A percentile compares a stretch with the other conserved stretches of the same genome.
Conservation (phyloP, 2,797 vertebrate species). For the Cichlasoma orientale region DNA sequence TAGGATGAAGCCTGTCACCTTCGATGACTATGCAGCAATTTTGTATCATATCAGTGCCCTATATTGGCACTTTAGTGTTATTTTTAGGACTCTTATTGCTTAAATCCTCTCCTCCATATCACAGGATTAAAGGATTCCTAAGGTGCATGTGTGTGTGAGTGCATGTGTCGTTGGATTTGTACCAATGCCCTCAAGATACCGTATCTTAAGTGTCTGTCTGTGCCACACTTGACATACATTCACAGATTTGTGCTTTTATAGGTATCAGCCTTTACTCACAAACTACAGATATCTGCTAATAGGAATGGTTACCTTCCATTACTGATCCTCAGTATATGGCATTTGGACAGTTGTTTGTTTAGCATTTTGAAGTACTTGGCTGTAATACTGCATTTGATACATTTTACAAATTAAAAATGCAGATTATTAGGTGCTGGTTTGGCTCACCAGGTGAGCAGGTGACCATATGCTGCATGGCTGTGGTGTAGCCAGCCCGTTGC, state of each 20-base stretch:
- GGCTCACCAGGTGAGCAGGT: too few relatives aligned
- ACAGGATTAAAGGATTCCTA: conserved; percentile 67
- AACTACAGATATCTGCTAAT: background rate
- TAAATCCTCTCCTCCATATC: conserved; percentile 66
- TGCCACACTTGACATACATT: conserved; percentile 40
- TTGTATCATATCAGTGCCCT: conserved; percentile 39
- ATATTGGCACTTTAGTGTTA: conserved; percentile 58
- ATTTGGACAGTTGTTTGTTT: background rate
- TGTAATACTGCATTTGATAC: background rate
- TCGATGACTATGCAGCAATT: conserved; percentile 44
- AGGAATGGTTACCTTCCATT: background rate
- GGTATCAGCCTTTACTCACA: conserved; percentile 12
- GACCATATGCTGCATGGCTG: too few relatives aligned
- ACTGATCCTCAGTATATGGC: background rate
- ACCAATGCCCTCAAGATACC: conserved; percentile 42
- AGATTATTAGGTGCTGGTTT: too few relatives aligned
- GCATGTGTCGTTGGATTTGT: conserved; percentile 50
- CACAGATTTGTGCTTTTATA: conserved; percentile 8
- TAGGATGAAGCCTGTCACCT: conserved; percentile 52
- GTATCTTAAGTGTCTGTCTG: conserved; percentile 28
- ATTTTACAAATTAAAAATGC: background rate
- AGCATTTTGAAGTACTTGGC: background rate
- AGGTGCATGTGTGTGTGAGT: conserved; percentile 42
- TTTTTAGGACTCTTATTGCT: conserved; percentile 65
- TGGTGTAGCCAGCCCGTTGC: too few relatives aligned